Conservation (phyloP, 2,888 invertebrate genomes). For the Pseudococcus viburni region DNA sequence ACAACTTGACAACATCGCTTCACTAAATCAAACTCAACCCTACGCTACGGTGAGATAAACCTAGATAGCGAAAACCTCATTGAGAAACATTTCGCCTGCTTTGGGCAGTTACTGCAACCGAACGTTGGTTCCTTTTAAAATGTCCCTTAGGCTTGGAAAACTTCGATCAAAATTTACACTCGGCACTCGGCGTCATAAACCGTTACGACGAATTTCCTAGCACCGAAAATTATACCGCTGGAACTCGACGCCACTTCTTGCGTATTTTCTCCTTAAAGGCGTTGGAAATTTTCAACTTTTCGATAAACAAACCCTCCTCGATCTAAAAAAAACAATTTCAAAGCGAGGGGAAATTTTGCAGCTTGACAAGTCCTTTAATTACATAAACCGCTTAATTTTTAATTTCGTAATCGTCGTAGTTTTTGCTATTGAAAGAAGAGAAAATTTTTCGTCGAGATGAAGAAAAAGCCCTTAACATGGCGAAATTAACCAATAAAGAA, state of each 20-base stretch:
- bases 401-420: slow-evolving; percentile 2
- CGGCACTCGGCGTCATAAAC: not conserved
- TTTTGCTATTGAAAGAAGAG: not conserved
- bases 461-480: not conserved
- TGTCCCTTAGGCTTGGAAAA: slow-evolving; percentile 6
- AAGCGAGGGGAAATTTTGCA: not conserved
- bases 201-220: not conserved
- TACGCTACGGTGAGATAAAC: not conserved
- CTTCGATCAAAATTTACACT: not conserved
- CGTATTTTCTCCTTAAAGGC: not conserved
- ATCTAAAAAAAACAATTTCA: not conserved
- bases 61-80: not conserved
- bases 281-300: slow-evolving; percentile 5
- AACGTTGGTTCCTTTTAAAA: not conserved
- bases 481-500: slow-evolving; percentile 36
- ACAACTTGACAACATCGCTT: slow-evolving; percentile 31
- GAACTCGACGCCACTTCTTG: too few species aligned
- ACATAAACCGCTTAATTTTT: slow-evolving; percentile 47
- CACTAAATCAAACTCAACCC: slow-evolving; percentile 12
- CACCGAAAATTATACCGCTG: not conserved
- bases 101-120: not conserved
- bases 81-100: not conserved
- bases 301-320: not conserved
- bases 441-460: not conserved
- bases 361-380: slow-evolving; percentile 14